Evolutionary conservation across 2,888 invertebrate genomes (phyloP).

Genomic region (Thymelicus sylvestris): DNA sequence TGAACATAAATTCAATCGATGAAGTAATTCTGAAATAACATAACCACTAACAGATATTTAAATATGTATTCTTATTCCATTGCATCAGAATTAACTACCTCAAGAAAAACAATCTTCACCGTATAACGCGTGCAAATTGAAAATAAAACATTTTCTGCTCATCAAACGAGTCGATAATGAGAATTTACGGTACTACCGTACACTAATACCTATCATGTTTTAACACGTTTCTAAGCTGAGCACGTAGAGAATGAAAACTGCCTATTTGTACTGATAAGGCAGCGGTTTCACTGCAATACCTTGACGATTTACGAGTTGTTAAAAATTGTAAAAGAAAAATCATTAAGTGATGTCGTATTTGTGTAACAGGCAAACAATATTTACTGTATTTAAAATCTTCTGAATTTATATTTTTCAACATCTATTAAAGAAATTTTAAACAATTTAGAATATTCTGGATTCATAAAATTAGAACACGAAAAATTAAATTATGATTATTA

Average conservation of each 20-base stretch:
- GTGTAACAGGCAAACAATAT: too few species aligned
- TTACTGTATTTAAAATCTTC: too few species aligned
- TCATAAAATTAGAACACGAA: too few species aligned
- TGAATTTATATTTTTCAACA: too few species aligned
- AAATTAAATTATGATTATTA: too few species aligned
- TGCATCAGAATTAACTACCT: background rate
- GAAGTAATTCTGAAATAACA: too few species aligned
- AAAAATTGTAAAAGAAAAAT: too few species aligned
- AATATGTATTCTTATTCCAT: background rate
- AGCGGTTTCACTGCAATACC: background rate
- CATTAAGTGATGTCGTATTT: too few species aligned
- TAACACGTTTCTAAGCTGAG: constrained; percentile 23
- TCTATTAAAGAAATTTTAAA: too few species aligned
- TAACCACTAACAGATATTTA: too few species aligned
- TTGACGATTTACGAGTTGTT: background rate
- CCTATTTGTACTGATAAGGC: constrained; percentile 24
- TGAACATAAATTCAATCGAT: too few species aligned
- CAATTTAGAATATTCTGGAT: too few species aligned
- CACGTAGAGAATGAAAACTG: constrained; percentile 26
- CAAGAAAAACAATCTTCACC: background rate
- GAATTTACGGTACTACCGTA: constrained; percentile 15
- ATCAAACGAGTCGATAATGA: constrained; percentile 25
- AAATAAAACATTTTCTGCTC: constrained; percentile 22
- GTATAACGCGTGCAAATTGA: constrained; percentile 6
- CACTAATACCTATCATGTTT: constrained; percentile 26